Evolutionary conservation across 1,140 invertebrate genomes (phyloP).

Genomic region (Drosophila kikkawai): DNA sequence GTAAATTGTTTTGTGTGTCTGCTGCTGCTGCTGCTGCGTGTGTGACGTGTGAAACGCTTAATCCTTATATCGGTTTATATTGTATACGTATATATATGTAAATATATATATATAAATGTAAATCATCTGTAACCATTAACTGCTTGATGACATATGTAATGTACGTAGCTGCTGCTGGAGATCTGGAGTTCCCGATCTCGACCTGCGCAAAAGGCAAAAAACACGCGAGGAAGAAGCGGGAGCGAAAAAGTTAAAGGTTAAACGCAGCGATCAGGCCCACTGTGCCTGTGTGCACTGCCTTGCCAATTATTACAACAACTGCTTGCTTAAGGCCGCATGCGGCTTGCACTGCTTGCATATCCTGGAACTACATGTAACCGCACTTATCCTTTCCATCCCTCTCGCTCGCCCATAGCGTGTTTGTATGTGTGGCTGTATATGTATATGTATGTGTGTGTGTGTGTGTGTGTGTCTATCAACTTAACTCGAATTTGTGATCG

Average conservation of each 20-base stretch:
- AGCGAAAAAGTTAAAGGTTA: constrained; percentile 11
- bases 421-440: constrained; percentile 14
- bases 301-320: constrained; percentile 5
- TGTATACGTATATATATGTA: constrained; percentile 51
- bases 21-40: constrained; percentile 7
- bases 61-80: constrained; percentile 47
- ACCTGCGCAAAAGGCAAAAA: constrained; percentile 44
- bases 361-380: constrained; percentile 24
- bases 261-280: constrained; percentile 20
- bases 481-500: constrained; percentile 50
- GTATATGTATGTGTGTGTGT: constrained; percentile 12
- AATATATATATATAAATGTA: constrained; percentile 53
- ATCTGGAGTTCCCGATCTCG: constrained; percentile 21
- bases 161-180: constrained; percentile 25
- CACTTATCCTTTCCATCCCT: constrained; percentile 31
- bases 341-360: constrained; percentile 9
- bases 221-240: constrained; percentile 36
- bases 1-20: constrained; percentile 44
- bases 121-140: constrained; percentile 51
- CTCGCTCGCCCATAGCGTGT: constrained; percentile 24
- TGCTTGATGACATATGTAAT: constrained; percentile 40
- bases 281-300: constrained; percentile 10
- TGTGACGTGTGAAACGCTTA: constrained; percentile 55
- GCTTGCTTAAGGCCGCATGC: constrained; percentile 16
- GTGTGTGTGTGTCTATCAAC: constrained; percentile 39